Evolutionary conservation across 2,113 vertebrate genomes (phyloP).

Genomic region (Xiphophorus hellerii): DNA sequence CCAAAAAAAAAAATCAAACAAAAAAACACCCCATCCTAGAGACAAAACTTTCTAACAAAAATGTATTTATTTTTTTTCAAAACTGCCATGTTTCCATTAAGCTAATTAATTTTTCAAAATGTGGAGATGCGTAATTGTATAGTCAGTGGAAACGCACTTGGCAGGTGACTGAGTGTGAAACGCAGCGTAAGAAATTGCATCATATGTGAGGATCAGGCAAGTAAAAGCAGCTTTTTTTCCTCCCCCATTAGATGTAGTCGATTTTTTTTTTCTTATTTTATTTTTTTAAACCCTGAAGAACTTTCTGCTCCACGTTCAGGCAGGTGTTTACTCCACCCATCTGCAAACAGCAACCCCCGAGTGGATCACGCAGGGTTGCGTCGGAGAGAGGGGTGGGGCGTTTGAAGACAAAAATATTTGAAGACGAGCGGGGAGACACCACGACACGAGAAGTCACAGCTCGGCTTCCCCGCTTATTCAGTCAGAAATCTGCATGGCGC

Average conservation of each 20-base stretch:
- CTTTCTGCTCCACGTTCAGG: background rate
- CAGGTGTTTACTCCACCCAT: constrained; percentile 1
- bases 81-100: too few relatives aligned
- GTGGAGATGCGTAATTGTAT: too few relatives aligned
- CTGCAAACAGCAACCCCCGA: background rate
- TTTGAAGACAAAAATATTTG: constrained; percentile 8
- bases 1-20: too few relatives aligned
- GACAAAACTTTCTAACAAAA: too few relatives aligned
- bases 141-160: too few relatives aligned
- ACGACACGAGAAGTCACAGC: constrained; percentile 19
- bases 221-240: background rate
- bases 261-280: background rate
- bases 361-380: constrained; percentile 13
- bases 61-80: too few relatives aligned
- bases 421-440: constrained; percentile 19
- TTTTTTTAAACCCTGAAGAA: background rate
- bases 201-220: too few relatives aligned
- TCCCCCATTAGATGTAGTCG: background rate
- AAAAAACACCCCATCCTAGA: too few relatives aligned
- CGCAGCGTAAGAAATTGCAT: too few relatives aligned
- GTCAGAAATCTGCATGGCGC: constrained; percentile 28
- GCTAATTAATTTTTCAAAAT: too few relatives aligned
- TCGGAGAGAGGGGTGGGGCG: constrained; percentile 26
- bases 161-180: too few relatives aligned
- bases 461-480: constrained; percentile 35